Evolutionary conservation across 2,797 vertebrate genomes (phyloP), one percentile per base, ranked within the genome.

Genomic region (Sarcophilus harrisii): DNA sequence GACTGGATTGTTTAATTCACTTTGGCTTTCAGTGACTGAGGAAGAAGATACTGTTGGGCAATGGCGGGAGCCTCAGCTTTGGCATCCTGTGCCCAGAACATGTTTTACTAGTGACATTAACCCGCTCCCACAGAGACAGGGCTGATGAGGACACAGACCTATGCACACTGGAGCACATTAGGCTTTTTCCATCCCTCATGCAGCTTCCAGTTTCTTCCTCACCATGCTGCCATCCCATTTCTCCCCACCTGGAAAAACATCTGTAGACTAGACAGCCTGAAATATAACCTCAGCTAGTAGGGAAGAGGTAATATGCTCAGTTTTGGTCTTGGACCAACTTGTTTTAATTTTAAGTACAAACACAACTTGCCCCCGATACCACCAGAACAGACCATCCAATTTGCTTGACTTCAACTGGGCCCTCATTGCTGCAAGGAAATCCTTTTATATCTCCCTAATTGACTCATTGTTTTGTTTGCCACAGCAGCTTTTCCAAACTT

Each of bases 11-110:
- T 94, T 91, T 57, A 92, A 81, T 57, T 95, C 81, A 58, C 89
- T 60, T 52, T 95, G 91, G 90, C 18, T 93, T 97, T 55, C 57
- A 90, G 45, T n/a, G 49, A 93, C 94, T 73, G 66, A 81, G 13
- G 59, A 95, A 96, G 92, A 24, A 30, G 87, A 90, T 89, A 87
- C 49, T 58, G 59, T 30, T 94, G 95, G 90, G 92, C 54, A 57
- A 95, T 27, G 8, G 27, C 91, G 92, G 57, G 91, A 90, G 90
- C n/a, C 29, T 49, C 92, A 94, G 81, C 93, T 14, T 94, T 90
- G 89, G 73, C 28, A 87, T 55, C 55, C 14, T 52, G 52, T 52
- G 5, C 52, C 59, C 18, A 81, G 54, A n/a, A 32, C 54, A 93
- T 62, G 57, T 81, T 96, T 90, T 87, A 59, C 49, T 0, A 62